phyloP scores from a whole-genome alignment of 2,888 invertebrate genomes.

The Clistopyga incitator region DNA sequence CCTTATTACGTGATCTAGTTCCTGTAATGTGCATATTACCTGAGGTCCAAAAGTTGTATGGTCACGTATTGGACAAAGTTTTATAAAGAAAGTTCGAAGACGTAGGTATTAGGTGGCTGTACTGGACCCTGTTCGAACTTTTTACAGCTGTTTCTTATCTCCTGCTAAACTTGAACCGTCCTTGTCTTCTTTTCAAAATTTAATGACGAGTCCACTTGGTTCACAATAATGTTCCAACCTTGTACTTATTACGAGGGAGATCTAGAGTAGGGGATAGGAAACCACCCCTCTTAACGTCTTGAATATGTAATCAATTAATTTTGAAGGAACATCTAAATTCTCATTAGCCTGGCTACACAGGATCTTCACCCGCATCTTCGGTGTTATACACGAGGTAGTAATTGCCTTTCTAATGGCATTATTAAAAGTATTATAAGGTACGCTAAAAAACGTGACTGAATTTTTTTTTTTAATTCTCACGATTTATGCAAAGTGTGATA shows the following conservation, averaged over 20 bases:
- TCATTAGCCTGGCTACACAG: neutral
- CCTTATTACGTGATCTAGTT: neutral
- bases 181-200: conserved; percentile 3
- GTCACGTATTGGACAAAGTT: conserved; percentile 14
- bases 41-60: conserved; percentile 2
- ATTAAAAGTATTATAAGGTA: neutral
- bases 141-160: conserved; percentile 1
- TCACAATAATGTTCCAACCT: conserved; percentile 4
- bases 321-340: conserved; percentile 28
- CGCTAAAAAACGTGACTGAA: neutral
- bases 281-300: conserved; percentile 9
- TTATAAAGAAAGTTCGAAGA: conserved; percentile 1
- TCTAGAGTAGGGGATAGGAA: neutral
- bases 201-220: conserved; percentile 2
- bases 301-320: conserved; percentile 48
- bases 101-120: neutral
- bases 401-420: neutral
- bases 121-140: conserved; percentile 1
- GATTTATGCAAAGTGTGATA: neutral
- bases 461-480: too few species aligned
- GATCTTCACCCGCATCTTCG: neutral
- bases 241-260: neutral
- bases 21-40: neutral
- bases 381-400: too few species aligned
- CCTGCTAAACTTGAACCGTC: neutral